A percentile compares a stretch with the other conserved stretches of the same genome.
These are phyloP conservation scores for Rhabdomys pumilio DNA, from an alignment of 2,797 vertebrate species.

Conservation along the genomic window DNA sequence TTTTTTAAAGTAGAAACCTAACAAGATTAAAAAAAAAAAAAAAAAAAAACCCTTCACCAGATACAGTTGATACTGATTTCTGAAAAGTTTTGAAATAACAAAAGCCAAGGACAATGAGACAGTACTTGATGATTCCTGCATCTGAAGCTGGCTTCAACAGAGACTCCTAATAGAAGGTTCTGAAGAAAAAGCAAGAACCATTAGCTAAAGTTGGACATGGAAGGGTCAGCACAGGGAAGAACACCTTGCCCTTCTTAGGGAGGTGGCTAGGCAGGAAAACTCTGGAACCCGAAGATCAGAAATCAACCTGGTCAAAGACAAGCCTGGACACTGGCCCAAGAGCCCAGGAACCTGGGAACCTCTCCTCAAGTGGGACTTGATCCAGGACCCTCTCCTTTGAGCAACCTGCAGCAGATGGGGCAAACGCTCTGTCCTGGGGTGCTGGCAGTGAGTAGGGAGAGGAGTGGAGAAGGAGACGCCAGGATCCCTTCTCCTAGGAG, in stretches of 20 bases:
- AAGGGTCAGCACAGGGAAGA: neutral
- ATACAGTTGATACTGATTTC: neutral
- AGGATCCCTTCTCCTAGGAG: neutral
- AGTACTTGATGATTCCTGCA: neutral
- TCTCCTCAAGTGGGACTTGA: slow-evolving; percentile 26
- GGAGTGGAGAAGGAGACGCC: neutral
- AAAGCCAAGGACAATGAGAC: neutral
- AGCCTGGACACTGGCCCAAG: neutral
- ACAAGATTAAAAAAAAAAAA: neutral
- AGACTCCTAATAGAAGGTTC: neutral
- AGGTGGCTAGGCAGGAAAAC: neutral
- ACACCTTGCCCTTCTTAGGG: neutral
- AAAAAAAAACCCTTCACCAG: neutral
- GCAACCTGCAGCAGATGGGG: neutral
- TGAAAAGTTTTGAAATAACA: neutral
- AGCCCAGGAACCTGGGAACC: neutral
- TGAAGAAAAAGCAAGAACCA: neutral
- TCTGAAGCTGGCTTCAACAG: neutral
- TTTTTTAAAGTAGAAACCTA: neutral
- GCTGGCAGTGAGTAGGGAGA: no score
- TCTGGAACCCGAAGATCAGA: neutral
- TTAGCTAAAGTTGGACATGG: neutral
- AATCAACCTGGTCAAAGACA: neutral
- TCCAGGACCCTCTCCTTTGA: neutral
- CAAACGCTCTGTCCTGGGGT: neutral